These are phyloP conservation scores for Bombus picipes DNA, from an alignment of 1,140 invertebrate species.

Conservation along the genomic window DNA sequence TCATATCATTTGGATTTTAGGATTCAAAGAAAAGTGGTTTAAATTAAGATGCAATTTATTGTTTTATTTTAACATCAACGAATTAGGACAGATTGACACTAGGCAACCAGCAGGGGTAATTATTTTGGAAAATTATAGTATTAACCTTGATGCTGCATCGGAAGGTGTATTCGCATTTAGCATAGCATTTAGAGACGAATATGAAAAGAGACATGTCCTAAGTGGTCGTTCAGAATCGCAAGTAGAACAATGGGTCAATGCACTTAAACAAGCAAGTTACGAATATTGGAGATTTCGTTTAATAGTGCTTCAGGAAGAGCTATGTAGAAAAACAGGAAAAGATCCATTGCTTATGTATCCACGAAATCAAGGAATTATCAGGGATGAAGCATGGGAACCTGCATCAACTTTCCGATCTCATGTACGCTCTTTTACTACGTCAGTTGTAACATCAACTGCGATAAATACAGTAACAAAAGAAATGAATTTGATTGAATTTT, in stretches of 20 bases:
- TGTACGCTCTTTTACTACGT: conserved; percentile 71
- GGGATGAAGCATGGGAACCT: conserved; percentile 77
- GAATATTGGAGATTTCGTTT: conserved; percentile 85
- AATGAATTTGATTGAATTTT: conserved; percentile 77
- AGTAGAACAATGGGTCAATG: conserved; percentile 85
- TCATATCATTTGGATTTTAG: conserved; percentile 73
- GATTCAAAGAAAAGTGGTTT: conserved; percentile 89
- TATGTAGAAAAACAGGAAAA: conserved; percentile 85
- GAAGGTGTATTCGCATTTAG: conserved; percentile 87
- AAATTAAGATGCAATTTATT: conserved; percentile 87
- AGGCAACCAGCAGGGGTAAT: conserved; percentile 86
- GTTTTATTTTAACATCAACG: conserved; percentile 89
- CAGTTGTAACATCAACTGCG: conserved; percentile 66
- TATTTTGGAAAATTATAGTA: conserved; percentile 86
- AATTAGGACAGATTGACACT: conserved; percentile 86
- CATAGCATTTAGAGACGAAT: conserved; percentile 86
- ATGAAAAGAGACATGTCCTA: conserved; percentile 86
- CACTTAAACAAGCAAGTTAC: conserved; percentile 85
- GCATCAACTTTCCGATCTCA: conserved; percentile 78
- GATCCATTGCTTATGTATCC: conserved; percentile 86
- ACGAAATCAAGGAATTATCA: conserved; percentile 84
- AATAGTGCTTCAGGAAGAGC: conserved; percentile 84
- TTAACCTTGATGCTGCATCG: conserved; percentile 85
- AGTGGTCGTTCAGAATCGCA: conserved; percentile 85
- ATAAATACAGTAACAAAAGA: conserved; percentile 72